These are phyloP conservation scores for human (Homo sapiens) DNA, from an alignment of 2,113 vertebrate genomes.

Conservation along the genomic window GRCh38 chr11:10572001-10572500, in stretches of 20 bases:
- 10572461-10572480: not conserved
- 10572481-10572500: not conserved
- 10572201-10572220: not conserved
- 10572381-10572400: not conserved
- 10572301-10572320: not conserved
- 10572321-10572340: not conserved
- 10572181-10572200: not conserved
- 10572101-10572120: slow-evolving; percentile 11
- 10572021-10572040: not conserved
- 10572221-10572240: slow-evolving; percentile 5
- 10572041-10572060: not conserved
- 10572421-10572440: not conserved
- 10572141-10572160: not conserved
- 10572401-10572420: not conserved
- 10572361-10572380: not conserved
- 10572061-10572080: not conserved
- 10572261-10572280: not conserved
- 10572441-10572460: slow-evolving; percentile 34
- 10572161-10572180: not conserved
- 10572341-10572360: not conserved
- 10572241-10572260: slow-evolving; percentile 10
- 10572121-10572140: not conserved
- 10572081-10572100: not conserved
- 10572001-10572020: not conserved
- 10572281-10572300: not conserved